Evolutionary conservation across 2,888 invertebrate genomes (phyloP).

Genomic region (Meiosimyza platycephala): DNA sequence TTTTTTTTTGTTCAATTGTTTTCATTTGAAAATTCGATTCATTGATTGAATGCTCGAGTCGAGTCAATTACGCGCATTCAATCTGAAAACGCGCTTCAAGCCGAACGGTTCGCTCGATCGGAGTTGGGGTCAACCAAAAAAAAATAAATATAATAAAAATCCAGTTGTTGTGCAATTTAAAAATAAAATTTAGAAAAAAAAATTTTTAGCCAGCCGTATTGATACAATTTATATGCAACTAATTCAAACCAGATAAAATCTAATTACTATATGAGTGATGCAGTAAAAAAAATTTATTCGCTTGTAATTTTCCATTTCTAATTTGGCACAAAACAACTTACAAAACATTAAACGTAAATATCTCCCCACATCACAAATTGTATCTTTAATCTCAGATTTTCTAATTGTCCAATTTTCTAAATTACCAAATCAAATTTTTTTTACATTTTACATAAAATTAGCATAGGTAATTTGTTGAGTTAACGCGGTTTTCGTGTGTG

Average conservation of each 20-base stretch:
- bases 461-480: constrained; percentile 10
- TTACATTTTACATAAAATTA: constrained; percentile 20
- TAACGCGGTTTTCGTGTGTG: constrained; percentile 14
- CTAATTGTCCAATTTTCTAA: constrained; percentile 34
- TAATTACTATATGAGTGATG: too few relatives aligned
- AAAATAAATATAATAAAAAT: not conserved
- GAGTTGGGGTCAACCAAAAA: constrained; percentile 7
- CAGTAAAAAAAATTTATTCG: too few relatives aligned
- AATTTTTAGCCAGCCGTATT: too few relatives aligned
- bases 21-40: constrained; percentile 13
- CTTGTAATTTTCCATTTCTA: too few relatives aligned
- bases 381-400: not conserved
- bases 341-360: not conserved
- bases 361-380: not conserved
- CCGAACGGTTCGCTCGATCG: constrained; percentile 30
- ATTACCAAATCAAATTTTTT: constrained; percentile 7
- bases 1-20: constrained; percentile 16
- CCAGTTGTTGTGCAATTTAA: not conserved
- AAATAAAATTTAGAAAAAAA: too few relatives aligned
- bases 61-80: constrained; percentile 29
- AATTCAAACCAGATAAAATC: too few relatives aligned
- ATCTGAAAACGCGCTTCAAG: constrained; percentile 40
- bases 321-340: not conserved
- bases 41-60: constrained; percentile 33
- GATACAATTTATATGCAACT: too few relatives aligned